A percentile compares a stretch with the other conserved stretches of the same genome.
Evolutionary conservation across 2,797 vertebrate genomes (phyloP).

Genomic region (Sciurus carolinensis): DNA sequence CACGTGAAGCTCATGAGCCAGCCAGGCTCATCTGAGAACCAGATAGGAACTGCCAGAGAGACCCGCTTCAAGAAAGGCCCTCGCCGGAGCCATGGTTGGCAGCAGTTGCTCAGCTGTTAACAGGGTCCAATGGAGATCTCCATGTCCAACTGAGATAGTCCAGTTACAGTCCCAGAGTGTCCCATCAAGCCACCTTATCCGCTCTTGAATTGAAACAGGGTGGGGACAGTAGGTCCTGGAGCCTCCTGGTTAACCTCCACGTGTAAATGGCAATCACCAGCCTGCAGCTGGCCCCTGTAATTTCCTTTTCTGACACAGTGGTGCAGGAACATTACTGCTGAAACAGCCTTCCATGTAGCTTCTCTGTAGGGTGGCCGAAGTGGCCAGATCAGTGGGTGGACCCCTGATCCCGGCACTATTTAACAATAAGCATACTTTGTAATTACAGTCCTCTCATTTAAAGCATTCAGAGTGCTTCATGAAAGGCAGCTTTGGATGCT

Average conservation of each 20-base stretch:
- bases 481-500: conserved; percentile 8
- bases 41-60: background rate
- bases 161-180: background rate
- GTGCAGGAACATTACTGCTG: background rate
- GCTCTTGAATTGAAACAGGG: conserved; percentile 1
- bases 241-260: background rate
- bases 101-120: background rate
- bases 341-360: background rate
- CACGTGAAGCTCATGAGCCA: background rate
- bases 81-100: background rate
- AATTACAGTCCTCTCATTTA: conserved; percentile 41
- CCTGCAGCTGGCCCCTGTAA: background rate
- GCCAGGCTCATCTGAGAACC: background rate
- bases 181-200: too few relatives aligned
- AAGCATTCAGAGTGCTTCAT: background rate
- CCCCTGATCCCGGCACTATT: background rate
- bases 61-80: background rate
- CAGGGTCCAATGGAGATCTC: background rate
- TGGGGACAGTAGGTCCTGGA: background rate
- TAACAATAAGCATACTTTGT: conserved; percentile 1
- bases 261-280: background rate
- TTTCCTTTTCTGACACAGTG: background rate
- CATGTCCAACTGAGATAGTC: background rate
- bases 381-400: background rate
- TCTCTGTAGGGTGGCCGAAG: background rate